phyloP scores from a whole-genome alignment of 1,140 invertebrate genomes.

The Anastrepha obliqua region DNA sequence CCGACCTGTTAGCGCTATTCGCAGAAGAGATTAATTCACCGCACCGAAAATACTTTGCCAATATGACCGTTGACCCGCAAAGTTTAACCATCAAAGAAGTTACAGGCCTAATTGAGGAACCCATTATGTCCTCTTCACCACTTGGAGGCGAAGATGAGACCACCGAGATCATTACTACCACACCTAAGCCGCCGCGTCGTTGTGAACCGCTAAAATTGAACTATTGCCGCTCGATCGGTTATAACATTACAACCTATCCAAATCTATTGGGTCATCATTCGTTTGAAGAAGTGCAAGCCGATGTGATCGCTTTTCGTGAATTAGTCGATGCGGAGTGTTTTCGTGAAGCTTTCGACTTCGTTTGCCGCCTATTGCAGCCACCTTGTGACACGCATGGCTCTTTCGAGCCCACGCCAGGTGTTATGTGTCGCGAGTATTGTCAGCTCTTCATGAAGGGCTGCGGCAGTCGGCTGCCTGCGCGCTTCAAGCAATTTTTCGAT shows the following conservation, averaged over 20 bases:
- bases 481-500: conserved; percentile 83
- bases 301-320: conserved; percentile 89
- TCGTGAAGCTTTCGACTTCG: conserved; percentile 87
- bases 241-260: conserved; percentile 89
- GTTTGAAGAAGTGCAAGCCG: conserved; percentile 81
- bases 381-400: conserved; percentile 77
- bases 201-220: conserved; percentile 81
- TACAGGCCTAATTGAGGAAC: conserved; percentile 69
- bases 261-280: conserved; percentile 84
- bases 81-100: conserved; percentile 82
- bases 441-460: conserved; percentile 89
- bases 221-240: conserved; percentile 84
- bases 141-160: conserved; percentile 68
- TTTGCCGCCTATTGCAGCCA: conserved; percentile 90
- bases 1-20: conserved; percentile 69
- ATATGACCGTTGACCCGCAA: conserved; percentile 80
- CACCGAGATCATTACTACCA: conserved; percentile 66
- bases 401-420: conserved; percentile 66
- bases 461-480: conserved; percentile 82
- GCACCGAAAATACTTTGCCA: conserved; percentile 77
- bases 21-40: conserved; percentile 68
- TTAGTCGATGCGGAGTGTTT: conserved; percentile 92
- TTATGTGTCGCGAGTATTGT: conserved; percentile 89
- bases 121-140: conserved; percentile 70
- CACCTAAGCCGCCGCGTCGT: conserved; percentile 77